These are phyloP conservation scores for Cyclina sinensis DNA, from an alignment of 1,140 invertebrate genomes.

Conservation along the genomic window DNA sequence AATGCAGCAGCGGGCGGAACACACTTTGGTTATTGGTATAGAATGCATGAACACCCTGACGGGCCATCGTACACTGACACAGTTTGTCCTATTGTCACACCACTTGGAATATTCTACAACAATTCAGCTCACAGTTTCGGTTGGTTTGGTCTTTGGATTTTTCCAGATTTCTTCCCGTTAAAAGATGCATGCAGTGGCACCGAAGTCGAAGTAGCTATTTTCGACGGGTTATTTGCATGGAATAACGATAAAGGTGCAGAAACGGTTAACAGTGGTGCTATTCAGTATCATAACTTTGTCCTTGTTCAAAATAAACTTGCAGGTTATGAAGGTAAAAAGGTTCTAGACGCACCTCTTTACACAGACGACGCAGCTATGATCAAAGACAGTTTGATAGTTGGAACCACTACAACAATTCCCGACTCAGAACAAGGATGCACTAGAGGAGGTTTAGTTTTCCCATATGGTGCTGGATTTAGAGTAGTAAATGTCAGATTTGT, in stretches of 20 bases:
- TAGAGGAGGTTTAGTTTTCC: constrained; percentile 76
- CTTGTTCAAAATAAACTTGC: constrained; percentile 81
- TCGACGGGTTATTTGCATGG: constrained; percentile 78
- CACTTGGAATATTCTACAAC: constrained; percentile 81
- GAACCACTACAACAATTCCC: constrained; percentile 54
- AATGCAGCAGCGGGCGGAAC: constrained; percentile 85
- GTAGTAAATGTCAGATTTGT: constrained; percentile 74
- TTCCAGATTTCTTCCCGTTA: constrained; percentile 78
- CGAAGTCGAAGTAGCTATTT: constrained; percentile 71
- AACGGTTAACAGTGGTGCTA: constrained; percentile 80
- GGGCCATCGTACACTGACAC: constrained; percentile 82
- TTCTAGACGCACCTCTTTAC: constrained; percentile 67
- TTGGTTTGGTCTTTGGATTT: constrained; percentile 86
- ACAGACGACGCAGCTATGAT: constrained; percentile 72
- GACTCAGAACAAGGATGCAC: constrained; percentile 70
- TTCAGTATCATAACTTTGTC: constrained; percentile 82
- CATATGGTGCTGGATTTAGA: constrained; percentile 75
- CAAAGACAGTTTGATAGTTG: constrained; percentile 76
- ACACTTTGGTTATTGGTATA: constrained; percentile 86
- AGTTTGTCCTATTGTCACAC: constrained; percentile 81
- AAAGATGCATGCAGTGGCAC: constrained; percentile 72
- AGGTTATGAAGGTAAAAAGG: constrained; percentile 80
- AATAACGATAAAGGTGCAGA: constrained; percentile 85
- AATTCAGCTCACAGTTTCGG: constrained; percentile 85
- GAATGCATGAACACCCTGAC: constrained; percentile 83